phyloP scores from a whole-genome alignment of 2,888 invertebrate species.

The Eugnorisma glareosa region DNA sequence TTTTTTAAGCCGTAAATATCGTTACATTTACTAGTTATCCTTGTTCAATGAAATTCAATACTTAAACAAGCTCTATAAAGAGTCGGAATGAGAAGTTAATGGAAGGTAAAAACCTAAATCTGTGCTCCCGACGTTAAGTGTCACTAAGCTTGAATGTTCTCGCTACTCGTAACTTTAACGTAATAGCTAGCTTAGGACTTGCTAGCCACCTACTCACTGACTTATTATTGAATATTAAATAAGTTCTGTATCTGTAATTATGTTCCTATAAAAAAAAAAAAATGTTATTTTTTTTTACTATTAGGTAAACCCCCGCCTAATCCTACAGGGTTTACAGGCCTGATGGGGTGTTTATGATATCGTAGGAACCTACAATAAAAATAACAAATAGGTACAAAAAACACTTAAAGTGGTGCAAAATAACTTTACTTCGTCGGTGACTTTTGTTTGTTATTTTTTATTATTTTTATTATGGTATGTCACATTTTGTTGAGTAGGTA shows the following conservation, averaged over 20 bases:
- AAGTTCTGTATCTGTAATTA: neutral
- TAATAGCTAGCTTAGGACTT: neutral
- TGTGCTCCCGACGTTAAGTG: constrained; percentile 16
- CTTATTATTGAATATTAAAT: neutral
- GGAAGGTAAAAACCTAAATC: constrained; percentile 10
- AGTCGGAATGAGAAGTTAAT: neutral
- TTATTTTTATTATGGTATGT: no score
- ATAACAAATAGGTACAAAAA: no score
- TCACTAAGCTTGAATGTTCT: constrained; percentile 3
- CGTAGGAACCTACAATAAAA: no score
- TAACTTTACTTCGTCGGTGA: no score
- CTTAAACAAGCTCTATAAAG: neutral
- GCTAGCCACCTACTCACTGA: neutral
- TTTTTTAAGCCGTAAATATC: neutral
- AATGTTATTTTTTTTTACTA: no score
- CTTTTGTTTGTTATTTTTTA: no score
- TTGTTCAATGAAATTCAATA: neutral
- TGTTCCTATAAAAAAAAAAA: no score
- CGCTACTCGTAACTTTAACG: constrained; percentile 11
- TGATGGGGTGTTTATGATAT: no score
- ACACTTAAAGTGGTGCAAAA: no score
- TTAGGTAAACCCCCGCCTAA: no score
- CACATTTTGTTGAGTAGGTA: no score
- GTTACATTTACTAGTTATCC: neutral
- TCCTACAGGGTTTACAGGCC: no score